Evolutionary conservation across 2,888 invertebrate species (phyloP), one percentile per base, ranked within the genome.

Genomic region (Mamestra brassicae): DNA sequence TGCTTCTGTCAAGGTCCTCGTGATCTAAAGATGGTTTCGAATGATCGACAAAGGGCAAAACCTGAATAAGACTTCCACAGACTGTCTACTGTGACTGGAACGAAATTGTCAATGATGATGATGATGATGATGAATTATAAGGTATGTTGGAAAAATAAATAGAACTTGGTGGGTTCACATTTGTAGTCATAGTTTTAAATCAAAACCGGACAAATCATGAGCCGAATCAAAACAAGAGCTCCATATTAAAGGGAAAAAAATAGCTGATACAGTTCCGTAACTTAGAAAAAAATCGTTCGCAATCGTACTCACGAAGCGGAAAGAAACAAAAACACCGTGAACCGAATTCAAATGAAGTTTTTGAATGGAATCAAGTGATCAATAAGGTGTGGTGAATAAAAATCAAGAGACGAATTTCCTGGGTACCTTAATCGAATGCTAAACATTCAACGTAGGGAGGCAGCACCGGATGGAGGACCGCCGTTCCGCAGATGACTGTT

Each of bases 371-470:
- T 54, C 78, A 55, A 72, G 73, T 73, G 79, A 74, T 79, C 71
- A 66, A 82, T 79, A 81, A 73, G 78, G 78, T 73, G 78, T 67
- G 69, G 71, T 81, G 87, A 85, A 86, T 87, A 89, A 88, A 86
- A 87, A 89, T 83, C 74, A 80, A 50, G 61, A 74, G 64, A 76
- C 80, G 66, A 88, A 84, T 84, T 87, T 85, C 78, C 78, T 74
- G 80, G 72, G 79, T 86, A 85, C 89, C 83, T 78, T 74, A 76
- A 81, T 77, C 50, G 80, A 85, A 87, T 85, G 85, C 70, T 85
- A 88, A 88, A 84, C 74, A 76, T 85, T 89, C 85, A 81, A 47
- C 76, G 72, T 74, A 85, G 78, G 74, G 62, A 87, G 73, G 68
- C 76, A 70, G 81, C 47, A 80, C 79, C 75, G 86, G 86, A 84